Conservation (phyloP, 2,113 vertebrate species). For the Myiopsitta monachus region DNA sequence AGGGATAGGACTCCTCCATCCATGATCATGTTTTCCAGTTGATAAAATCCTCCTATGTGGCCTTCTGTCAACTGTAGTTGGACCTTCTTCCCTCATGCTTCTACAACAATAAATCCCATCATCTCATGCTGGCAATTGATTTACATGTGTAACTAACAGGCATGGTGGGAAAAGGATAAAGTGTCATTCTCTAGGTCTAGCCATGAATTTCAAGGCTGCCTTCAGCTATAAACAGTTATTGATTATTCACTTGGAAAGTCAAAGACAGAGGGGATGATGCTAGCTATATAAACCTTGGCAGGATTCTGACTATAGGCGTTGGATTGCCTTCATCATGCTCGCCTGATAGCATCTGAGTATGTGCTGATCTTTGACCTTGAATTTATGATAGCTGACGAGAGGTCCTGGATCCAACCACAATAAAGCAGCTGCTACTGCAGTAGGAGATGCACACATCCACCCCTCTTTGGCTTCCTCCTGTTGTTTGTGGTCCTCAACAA, state of each 20-base stretch:
- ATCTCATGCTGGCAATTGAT: not conserved
- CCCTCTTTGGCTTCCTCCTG: not conserved
- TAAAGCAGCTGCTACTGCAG: not conserved
- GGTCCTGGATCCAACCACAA: not conserved
- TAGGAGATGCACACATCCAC: not conserved
- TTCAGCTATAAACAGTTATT: constrained; percentile 7
- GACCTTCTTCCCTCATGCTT: not conserved
- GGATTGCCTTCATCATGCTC: not conserved
- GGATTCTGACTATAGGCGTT: not conserved
- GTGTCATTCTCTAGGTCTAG: not conserved
- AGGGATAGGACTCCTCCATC: not conserved
- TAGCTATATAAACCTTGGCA: not conserved
- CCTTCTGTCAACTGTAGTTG: not conserved
- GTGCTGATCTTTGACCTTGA: constrained; percentile 6
- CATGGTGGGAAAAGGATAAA: not conserved
- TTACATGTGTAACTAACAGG: constrained; percentile 5
- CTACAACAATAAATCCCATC: not conserved
- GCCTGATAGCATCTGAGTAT: not conserved
- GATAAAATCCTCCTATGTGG: not conserved
- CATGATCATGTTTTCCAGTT: not conserved
- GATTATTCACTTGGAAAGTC: constrained; percentile 45
- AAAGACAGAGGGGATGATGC: not conserved
- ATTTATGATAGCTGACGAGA: not conserved
- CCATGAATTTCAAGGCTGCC: constrained; percentile 27
- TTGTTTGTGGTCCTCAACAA: not conserved